These are phyloP conservation scores for Delphinus delphis DNA, from an alignment of 2,113 vertebrate species.

Conservation along the genomic window DNA sequence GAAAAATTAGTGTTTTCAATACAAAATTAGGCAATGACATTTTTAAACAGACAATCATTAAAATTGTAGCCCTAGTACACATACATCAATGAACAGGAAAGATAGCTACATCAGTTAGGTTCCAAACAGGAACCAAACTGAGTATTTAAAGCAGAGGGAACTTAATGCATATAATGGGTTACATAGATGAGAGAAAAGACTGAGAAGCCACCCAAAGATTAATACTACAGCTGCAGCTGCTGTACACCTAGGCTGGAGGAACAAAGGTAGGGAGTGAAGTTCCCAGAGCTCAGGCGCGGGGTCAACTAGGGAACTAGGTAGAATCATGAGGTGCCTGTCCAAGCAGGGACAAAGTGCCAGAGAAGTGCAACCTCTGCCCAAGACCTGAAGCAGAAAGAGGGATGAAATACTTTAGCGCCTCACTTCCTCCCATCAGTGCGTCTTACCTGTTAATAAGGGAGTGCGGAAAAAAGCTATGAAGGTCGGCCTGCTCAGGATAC, in stretches of 20 bases:
- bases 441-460: not conserved
- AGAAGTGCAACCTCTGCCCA: not conserved
- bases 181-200: not conserved
- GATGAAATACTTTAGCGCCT: not conserved
- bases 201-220: not conserved
- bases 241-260: not conserved
- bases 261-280: too few species aligned
- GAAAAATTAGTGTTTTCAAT: not conserved
- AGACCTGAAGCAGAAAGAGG: not conserved
- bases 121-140: not conserved
- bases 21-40: not conserved
- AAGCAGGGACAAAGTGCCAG: not conserved
- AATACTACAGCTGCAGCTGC: not conserved
- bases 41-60: not conserved
- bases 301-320: not conserved
- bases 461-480: not conserved
- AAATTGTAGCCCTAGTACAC: not conserved
- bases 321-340: not conserved
- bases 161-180: not conserved
- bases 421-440: not conserved
- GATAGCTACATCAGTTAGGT: not conserved
- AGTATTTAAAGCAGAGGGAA: not conserved
- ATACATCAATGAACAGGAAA: not conserved
- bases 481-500: not conserved
- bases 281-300: not conserved